Conservation (phyloP, 2,888 invertebrate species). For the Uloborus plumipes region DNA sequence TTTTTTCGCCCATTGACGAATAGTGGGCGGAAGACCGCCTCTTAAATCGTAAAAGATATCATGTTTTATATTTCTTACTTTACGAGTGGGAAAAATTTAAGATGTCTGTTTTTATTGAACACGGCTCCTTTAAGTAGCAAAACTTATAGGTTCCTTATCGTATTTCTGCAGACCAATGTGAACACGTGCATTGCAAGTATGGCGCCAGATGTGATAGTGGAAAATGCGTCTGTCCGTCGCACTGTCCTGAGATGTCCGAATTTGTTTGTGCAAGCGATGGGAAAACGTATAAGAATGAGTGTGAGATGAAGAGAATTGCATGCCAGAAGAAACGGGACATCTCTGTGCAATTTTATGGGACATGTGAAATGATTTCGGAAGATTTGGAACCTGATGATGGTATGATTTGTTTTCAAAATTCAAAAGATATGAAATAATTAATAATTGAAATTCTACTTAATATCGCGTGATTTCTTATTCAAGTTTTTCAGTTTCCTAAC, state of each 20-base stretch:
- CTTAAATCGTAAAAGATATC: no score
- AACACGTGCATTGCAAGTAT: conserved; percentile 83
- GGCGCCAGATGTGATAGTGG: conserved; percentile 88
- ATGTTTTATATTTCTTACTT: no score
- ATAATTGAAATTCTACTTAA: no score
- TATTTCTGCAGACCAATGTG: conserved; percentile 78
- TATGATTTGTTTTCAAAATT: background rate
- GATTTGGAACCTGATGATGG: conserved; percentile 40
- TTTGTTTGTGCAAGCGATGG: conserved; percentile 82
- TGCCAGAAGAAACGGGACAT: conserved; percentile 76
- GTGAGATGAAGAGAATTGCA: conserved; percentile 84
- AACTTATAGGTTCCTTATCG: no score
- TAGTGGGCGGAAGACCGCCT: no score
- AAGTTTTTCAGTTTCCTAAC: no score
- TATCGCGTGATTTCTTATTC: no score
- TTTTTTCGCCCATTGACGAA: no score
- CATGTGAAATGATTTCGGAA: conserved; percentile 69
- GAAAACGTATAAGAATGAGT: conserved; percentile 85
- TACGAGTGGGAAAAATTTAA: no score
- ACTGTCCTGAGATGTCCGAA: conserved; percentile 75
- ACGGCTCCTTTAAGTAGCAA: no score
- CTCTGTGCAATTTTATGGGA: conserved; percentile 72
- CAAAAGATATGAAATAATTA: no score
- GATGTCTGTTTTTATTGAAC: no score
- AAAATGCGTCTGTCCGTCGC: conserved; percentile 86